Evolutionary conservation across 1,140 invertebrate species (phyloP), one percentile per base, ranked within the genome.

Genomic region (Kradibia gibbosae): DNA sequence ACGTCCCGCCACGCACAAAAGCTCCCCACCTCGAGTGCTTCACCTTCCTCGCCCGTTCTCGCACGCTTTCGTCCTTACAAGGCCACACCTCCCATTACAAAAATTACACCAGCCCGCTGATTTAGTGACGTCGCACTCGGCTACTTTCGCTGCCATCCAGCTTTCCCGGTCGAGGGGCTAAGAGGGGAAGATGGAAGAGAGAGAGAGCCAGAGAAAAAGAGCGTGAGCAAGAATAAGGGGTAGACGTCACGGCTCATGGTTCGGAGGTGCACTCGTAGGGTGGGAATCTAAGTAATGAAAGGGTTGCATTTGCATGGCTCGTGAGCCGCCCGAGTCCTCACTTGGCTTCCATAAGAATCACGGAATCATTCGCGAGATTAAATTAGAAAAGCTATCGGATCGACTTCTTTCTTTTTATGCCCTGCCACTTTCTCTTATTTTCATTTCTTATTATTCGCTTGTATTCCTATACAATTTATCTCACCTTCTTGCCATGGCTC

Each of bases 71-170:
- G 84, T 84, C 86, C 85, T 86, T 86, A 82, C 88, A 82, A 89
- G 84, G 89, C 90, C 91, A 91, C 91, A 91, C 91, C 91, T 91
- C 88, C 91, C 91, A 91, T 91, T 91, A 91, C 90, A 91, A 91
- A 91, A 91, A 91, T 91, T 91, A 91, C 90, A 90, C 87, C 83
- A 87, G 87, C 88, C 25, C 90, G 90, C 89, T 91, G 90, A 91
- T 91, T 91, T 91, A 91, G 88, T 90, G 88, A 90, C 88, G 88
- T 88, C 86, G 87, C 86, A n/a, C n/a, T 85, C 85, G 87, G 87
- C 86, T 86, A 84, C 82, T 83, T 82, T 85, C 84, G 62, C 83
- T 50, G 75, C 81, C 75, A 42, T 77, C 84, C 60, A 76, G 65
- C 81, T 80, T 83, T 85, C 67, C n/a, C 22, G 80, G 60, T 53